A percentile compares a stretch with the other conserved stretches of the same genome.
Conservation (phyloP, 2,797 vertebrate species). For the Thaleichthys pacificus region DNA sequence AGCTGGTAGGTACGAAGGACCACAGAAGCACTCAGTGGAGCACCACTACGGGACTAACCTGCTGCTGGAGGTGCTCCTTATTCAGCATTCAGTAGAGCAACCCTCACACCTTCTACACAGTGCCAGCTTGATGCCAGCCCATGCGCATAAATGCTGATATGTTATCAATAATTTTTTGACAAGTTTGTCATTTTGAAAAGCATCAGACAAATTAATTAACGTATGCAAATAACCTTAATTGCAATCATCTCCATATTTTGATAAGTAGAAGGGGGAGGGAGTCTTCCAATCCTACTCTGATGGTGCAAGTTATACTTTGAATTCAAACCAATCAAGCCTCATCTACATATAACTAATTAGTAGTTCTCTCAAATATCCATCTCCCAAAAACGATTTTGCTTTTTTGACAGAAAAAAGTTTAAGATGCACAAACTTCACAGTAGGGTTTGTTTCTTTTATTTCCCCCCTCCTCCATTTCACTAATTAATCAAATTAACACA, state of each 20-base stretch:
- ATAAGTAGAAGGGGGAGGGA: conserved; percentile 60
- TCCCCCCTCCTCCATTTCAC: conserved; percentile 33
- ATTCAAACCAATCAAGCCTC: conserved; percentile 71
- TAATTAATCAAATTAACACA: conserved; percentile 70
- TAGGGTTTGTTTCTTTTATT: conserved; percentile 17
- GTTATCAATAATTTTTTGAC: conserved; percentile 67
- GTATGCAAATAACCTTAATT: conserved; percentile 76
- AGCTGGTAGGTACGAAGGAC: no score
- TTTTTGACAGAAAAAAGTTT: conserved; percentile 43
- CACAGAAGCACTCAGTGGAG: no score
- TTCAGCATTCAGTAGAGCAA: neutral
- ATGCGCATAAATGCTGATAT: conserved; percentile 47
- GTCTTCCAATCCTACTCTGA: conserved; percentile 55
- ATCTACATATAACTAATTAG: conserved; percentile 76
- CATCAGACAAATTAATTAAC: conserved; percentile 73
- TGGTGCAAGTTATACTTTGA: conserved; percentile 59
- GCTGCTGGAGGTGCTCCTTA: neutral
- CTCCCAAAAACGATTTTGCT: conserved; percentile 28
- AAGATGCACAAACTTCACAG: conserved; percentile 38
- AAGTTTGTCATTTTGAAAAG: conserved; percentile 61
- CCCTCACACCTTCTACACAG: neutral
- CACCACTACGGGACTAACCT: no score
- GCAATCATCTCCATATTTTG: conserved; percentile 75
- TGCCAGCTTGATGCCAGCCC: conserved; percentile 33
- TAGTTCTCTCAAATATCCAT: conserved; percentile 56